Evolutionary conservation across 2,797 vertebrate genomes (phyloP).

Genomic region (Premnoplex brunnescens): DNA sequence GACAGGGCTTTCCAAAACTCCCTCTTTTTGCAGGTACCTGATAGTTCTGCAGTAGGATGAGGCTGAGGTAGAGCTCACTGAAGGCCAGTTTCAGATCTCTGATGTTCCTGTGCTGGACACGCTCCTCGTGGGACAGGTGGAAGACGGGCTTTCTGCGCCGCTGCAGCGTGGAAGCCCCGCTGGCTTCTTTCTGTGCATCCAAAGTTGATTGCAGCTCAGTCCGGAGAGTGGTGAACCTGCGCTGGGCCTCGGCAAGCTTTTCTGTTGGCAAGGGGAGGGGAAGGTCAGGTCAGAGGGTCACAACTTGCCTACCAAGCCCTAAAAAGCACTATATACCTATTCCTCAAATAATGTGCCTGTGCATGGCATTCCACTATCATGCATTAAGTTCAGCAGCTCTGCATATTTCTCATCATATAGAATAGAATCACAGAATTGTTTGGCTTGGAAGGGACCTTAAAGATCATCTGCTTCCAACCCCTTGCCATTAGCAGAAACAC

Average conservation of each 20-base stretch:
- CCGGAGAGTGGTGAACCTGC: constrained; percentile 93
- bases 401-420: rapidly evolving
- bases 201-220: constrained; percentile 96
- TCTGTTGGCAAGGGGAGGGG: constrained; percentile 74
- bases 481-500: not conserved
- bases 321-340: rapidly evolving
- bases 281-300: not conserved
- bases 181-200: constrained; percentile 93
- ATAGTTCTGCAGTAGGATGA: constrained; percentile 94
- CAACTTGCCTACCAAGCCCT: not conserved
- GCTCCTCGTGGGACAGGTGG: constrained; percentile 92
- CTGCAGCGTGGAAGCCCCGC: constrained; percentile 83
- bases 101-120: constrained; percentile 95
- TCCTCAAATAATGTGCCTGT: rapidly evolving
- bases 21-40: constrained; percentile 74
- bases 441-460: not conserved
- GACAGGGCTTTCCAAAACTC: too few species aligned
- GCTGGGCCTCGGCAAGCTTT: constrained; percentile 95
- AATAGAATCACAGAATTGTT: not conserved
- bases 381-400: rapidly evolving
- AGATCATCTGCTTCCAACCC: rapidly evolving
- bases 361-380: rapidly evolving
- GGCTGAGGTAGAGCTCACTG: constrained; percentile 98
- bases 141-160: constrained; percentile 90
- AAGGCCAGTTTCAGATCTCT: constrained; percentile 95